A percentile compares a stretch with the other conserved stretches of the same genome.
phyloP scores from a whole-genome alignment of 2,113 vertebrate species.

The Arenaria interpres region DNA sequence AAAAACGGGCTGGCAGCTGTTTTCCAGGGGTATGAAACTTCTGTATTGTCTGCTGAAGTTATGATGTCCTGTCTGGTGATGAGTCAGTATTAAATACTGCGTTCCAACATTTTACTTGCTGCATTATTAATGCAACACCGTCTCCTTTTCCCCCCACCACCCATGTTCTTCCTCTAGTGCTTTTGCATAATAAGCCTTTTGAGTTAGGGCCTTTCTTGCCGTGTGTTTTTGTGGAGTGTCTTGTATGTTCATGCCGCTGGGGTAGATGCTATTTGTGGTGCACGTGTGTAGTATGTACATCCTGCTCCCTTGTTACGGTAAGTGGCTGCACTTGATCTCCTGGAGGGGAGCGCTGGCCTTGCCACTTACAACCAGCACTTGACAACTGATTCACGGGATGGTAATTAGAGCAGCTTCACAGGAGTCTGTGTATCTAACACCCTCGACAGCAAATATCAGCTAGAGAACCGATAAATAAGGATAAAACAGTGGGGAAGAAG shows the following conservation, averaged over 20 bases:
- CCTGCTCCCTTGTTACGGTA: not conserved
- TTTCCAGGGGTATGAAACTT: not conserved
- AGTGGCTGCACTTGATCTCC: constrained; percentile 45
- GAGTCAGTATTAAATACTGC: not conserved
- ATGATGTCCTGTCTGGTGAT: not conserved
- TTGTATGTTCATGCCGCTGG: not conserved
- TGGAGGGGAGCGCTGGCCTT: not conserved
- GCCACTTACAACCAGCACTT: not conserved
- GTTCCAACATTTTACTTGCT: not conserved
- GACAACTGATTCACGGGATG: not conserved
- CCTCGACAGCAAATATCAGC: not conserved
- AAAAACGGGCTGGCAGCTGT: not conserved
- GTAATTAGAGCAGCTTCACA: not conserved
- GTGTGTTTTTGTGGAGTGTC: not conserved
- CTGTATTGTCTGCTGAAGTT: not conserved
- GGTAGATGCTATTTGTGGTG: not conserved
- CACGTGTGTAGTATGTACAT: not conserved
- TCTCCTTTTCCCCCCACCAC: not conserved
- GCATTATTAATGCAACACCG: not conserved
- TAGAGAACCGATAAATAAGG: not conserved
- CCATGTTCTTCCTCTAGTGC: not conserved
- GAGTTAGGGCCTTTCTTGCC: not conserved
- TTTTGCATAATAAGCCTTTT: not conserved
- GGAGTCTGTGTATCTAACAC: not conserved
- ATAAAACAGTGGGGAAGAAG: not conserved